Percentiles rank a stretch among this genome's conserved stretches.
These are phyloP conservation scores for Whitmania pigra DNA, from an alignment of 1,140 invertebrate genomes.

Conservation along the genomic window DNA sequence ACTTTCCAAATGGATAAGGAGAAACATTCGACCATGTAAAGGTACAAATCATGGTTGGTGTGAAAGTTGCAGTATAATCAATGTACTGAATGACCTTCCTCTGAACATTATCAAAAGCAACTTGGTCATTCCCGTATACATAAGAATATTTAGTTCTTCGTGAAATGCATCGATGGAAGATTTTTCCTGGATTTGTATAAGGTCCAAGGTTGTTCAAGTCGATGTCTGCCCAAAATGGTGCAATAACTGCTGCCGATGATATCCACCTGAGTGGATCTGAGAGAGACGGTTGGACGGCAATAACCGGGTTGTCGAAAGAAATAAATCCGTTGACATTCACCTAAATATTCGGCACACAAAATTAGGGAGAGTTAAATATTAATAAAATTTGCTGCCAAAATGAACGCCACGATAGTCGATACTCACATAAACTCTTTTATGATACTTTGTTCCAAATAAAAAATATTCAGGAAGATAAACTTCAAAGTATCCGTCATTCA, in stretches of 20 bases:
- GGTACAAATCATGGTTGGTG: not conserved
- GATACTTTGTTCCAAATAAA: not conserved
- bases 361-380: not conserved
- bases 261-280: not conserved
- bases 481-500: not conserved
- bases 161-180: slow-evolving; percentile 2
- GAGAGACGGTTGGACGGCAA: not conserved
- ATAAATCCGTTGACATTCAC: not conserved
- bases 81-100: not conserved
- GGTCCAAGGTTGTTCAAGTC: not conserved
- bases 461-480: not conserved
- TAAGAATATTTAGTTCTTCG: slow-evolving; percentile 2
- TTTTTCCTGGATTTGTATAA: not conserved
- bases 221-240: slow-evolving; percentile 8
- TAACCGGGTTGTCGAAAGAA: not conserved
- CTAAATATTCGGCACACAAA: not conserved
- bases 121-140: not conserved
- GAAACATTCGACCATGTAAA: slow-evolving; percentile 3
- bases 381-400: not conserved
- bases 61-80: not conserved
- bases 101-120: not conserved
- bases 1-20: not conserved
- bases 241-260: not conserved
- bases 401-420: not conserved
- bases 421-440: not conserved